Evolutionary conservation across 2,888 invertebrate genomes (phyloP).

Genomic region (Mesorhabditis belari): DNA sequence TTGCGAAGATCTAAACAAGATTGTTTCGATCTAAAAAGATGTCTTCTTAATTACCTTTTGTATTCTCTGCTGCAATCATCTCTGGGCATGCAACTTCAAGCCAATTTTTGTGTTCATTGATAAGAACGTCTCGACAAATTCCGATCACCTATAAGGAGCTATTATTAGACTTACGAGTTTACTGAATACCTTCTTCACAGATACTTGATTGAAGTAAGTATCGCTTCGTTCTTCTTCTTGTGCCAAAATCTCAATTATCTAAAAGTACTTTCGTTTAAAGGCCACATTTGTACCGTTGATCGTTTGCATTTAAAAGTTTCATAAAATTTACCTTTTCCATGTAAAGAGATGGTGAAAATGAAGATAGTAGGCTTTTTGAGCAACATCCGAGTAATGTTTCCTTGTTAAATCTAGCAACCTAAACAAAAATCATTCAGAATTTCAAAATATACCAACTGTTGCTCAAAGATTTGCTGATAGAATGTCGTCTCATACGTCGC

Average conservation of each 20-base stretch:
- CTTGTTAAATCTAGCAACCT: slow-evolving; percentile 78
- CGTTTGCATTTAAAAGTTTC: neutral
- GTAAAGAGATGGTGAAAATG: slow-evolving; percentile 77
- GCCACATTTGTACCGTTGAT: neutral
- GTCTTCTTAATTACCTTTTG: slow-evolving; percentile 63
- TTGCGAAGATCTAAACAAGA: slow-evolving; percentile 70
- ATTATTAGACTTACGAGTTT: neutral
- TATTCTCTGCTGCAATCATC: slow-evolving; percentile 72
- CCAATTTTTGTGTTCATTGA: slow-evolving; percentile 72
- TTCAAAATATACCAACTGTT: slow-evolving; percentile 6
- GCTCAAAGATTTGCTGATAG: neutral
- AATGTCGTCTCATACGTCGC: neutral
- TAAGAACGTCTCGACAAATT: slow-evolving; percentile 59
- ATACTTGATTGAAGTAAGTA: slow-evolving; percentile 68
- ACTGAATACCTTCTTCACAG: slow-evolving; percentile 59
- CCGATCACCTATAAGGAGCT: slow-evolving; percentile 10
- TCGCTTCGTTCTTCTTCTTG: slow-evolving; percentile 73
- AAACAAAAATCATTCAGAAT: slow-evolving; percentile 9
- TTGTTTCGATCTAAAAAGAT: too few species aligned
- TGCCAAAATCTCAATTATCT: slow-evolving; percentile 70
- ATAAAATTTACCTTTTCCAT: slow-evolving; percentile 67
- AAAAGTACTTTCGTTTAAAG: neutral
- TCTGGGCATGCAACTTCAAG: slow-evolving; percentile 68
- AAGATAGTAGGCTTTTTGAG: slow-evolving; percentile 72
- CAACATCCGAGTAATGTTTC: slow-evolving; percentile 71